phyloP scores from a whole-genome alignment of 1,140 invertebrate genomes.

The Papilio dardanus region DNA sequence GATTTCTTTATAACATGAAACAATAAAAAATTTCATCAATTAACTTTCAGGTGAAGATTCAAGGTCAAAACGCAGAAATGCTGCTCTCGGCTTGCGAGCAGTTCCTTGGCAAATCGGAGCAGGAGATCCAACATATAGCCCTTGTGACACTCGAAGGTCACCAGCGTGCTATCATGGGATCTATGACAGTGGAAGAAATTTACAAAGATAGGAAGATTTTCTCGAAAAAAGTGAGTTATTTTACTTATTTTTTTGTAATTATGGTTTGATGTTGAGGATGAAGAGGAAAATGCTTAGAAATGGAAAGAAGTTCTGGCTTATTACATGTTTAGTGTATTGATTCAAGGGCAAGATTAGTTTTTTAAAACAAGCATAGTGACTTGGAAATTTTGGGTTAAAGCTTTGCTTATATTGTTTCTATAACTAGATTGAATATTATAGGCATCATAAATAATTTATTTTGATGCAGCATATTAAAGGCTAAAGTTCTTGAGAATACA shows the following conservation, averaged over 20 bases:
- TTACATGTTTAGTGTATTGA: no score
- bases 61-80: slow-evolving; percentile 99
- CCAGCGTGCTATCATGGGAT: slow-evolving; percentile 99
- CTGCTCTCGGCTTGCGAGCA: slow-evolving; percentile 97
- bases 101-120: slow-evolving; percentile 95
- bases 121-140: slow-evolving; percentile 96
- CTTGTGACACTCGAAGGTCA: slow-evolving; percentile 98
- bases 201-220: slow-evolving; percentile 99
- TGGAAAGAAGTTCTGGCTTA: no score
- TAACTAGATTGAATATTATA: not conserved
- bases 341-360: no score
- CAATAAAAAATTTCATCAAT: not conserved
- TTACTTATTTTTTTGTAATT: not conserved
- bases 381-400: no score
- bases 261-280: no score
- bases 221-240: slow-evolving; percentile 89
- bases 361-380: no score
- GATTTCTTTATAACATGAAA: not conserved
- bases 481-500: not conserved
- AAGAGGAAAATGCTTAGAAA: no score
- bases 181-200: slow-evolving; percentile 99
- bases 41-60: slow-evolving; percentile 93
- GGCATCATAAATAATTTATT: not conserved
- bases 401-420: no score
- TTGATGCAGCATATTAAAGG: not conserved